Evolutionary conservation across 2,888 invertebrate genomes (phyloP).

Genomic region (Acronicta psi): DNA sequence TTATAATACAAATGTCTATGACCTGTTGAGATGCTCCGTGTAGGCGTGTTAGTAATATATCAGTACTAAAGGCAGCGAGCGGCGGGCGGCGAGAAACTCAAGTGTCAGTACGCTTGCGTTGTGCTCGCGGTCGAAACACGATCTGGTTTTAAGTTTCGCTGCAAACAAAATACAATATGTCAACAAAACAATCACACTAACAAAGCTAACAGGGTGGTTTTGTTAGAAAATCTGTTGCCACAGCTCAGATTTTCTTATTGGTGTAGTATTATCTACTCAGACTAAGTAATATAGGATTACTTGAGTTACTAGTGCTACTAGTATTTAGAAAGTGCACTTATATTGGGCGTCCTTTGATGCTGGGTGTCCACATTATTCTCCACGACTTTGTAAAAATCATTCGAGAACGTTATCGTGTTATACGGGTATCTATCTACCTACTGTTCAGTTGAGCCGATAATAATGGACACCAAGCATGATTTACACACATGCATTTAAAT

Average conservation of each 20-base stretch:
- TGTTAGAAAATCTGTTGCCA: not conserved
- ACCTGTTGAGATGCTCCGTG: slow-evolving; percentile 61
- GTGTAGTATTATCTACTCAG: not conserved
- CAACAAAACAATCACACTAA: slow-evolving; percentile 5
- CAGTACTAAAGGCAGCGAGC: slow-evolving; percentile 75
- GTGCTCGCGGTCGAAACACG: slow-evolving; percentile 83
- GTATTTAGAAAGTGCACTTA: not conserved
- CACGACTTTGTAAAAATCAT: not conserved
- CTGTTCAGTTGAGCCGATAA: not conserved
- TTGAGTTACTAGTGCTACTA: too few relatives aligned
- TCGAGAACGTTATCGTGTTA: too few relatives aligned
- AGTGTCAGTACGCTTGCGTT: slow-evolving; percentile 87
- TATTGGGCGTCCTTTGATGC: not conserved
- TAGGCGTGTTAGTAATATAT: slow-evolving; percentile 60
- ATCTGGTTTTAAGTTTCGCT: slow-evolving; percentile 83
- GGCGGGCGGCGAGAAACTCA: slow-evolving; percentile 74
- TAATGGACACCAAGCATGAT: not conserved
- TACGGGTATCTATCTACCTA: too few relatives aligned
- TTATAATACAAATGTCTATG: slow-evolving; percentile 66
- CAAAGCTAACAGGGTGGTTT: not conserved
- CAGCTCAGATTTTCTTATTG: not conserved
- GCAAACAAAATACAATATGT: slow-evolving; percentile 53
- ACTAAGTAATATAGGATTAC: not conserved
- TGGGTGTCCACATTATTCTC: not conserved
- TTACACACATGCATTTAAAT: slow-evolving; percentile 34